phyloP scores from a whole-genome alignment of 2,797 vertebrate species.

The Tadarida brasiliensis region DNA sequence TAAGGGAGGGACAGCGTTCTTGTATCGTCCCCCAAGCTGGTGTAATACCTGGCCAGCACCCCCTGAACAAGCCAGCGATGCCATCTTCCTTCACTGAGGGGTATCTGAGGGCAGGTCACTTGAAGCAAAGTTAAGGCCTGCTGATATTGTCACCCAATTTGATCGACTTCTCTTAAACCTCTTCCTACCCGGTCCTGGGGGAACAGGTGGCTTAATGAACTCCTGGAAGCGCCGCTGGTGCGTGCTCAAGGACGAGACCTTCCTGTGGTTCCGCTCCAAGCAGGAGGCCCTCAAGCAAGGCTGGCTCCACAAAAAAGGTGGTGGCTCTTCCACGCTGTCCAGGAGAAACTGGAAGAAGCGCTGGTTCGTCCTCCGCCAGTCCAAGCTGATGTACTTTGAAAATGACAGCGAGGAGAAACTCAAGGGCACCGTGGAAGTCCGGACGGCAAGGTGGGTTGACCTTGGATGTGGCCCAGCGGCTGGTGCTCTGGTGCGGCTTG shows the following conservation, averaged over 20 bases:
- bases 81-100: accelerated
- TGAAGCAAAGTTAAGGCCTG: not conserved
- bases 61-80: too few relatives aligned
- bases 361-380: conserved; percentile 98
- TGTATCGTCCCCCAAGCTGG: accelerated
- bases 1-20: not conserved
- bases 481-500: not conserved
- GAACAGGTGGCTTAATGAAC: conserved; percentile 96
- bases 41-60: accelerated
- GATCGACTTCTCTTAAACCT: not conserved
- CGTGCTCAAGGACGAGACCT: conserved; percentile 98
- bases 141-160: accelerated
- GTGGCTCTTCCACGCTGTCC: conserved; percentile 97
- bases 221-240: conserved; percentile 98
- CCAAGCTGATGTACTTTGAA: conserved; percentile 97
- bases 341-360: conserved; percentile 98
- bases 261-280: conserved; percentile 98
- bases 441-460: conserved; percentile 92
- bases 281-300: conserved; percentile 99
- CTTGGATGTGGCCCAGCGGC: accelerated
- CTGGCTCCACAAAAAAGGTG: conserved; percentile 98
- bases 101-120: accelerated
- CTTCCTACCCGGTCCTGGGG: not conserved
- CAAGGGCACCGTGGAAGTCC: conserved; percentile 96
- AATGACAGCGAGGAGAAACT: conserved; percentile 96